Evolutionary conservation across 2,888 invertebrate genomes (phyloP), one percentile per base, ranked within the genome.

Genomic region (Onthophagus sagittarius): DNA sequence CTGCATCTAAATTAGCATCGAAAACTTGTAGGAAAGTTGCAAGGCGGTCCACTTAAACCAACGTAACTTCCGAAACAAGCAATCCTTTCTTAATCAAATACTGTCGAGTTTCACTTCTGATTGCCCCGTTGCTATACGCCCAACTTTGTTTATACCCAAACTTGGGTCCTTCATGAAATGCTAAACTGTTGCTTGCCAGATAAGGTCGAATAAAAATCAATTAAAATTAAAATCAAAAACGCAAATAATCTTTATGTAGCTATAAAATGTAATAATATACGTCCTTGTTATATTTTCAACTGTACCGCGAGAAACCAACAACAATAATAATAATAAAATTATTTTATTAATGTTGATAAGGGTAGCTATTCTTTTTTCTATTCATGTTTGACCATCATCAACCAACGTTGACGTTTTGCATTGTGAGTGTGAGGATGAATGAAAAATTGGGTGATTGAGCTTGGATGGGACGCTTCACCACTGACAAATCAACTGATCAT

Each of bases 401-500:
- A 23, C 39, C 39, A 53, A 9, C 39, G 39, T 53, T 53, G 39
- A 53, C 39, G 39, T 53, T 53, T 53, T 53, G 39, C 39, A 7
- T 9, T 53, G 39, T 11, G 11, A 4, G 39, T 53, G 39, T 53
- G 39, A 62, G 62, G 23, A 70, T 33, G 15, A 53, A 71, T 13
- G 32, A 23, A 23, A 23, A 23, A 23, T 23, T 23, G 63, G 62
- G 14, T 31, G 63, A 70, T 39, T n/a, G 70, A 64, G 31, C 62
- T 32, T 65, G 70, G 67, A 79, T 77, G 75, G 77, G 79, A 79
- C 79, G 80, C 80, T 78, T 79, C 80, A 79, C 77, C 77, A 67
- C 78, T 76, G 80, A 82, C 82, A 81, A 81, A 81, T 81, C 82
- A 82, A 79, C 77, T 78, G 75, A 77, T 80, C 81, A 82, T 82